Conservation (phyloP, 2,888 invertebrate species). For the Yponomeuta sedellus region DNA sequence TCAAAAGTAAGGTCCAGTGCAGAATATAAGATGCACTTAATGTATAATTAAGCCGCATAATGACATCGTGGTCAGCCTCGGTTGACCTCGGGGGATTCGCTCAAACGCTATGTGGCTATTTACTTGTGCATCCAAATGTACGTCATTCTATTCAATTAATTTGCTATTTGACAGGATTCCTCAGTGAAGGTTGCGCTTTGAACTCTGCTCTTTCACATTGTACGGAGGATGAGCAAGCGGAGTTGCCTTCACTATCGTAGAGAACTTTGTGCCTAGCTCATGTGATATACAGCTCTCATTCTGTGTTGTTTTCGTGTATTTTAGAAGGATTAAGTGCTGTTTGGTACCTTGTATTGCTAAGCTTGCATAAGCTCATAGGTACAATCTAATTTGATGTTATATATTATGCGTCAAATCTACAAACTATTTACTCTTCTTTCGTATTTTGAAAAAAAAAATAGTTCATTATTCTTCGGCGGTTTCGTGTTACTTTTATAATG, state of each 20-base stretch:
- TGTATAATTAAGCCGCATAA: too few relatives aligned
- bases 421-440: too few relatives aligned
- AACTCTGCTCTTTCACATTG: slow-evolving; percentile 49
- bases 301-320: neutral
- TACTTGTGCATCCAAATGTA: neutral
- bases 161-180: slow-evolving; percentile 60
- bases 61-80: too few relatives aligned
- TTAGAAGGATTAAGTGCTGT: neutral
- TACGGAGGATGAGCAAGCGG: slow-evolving; percentile 1
- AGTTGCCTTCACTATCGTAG: neutral
- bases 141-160: slow-evolving; percentile 33
- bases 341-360: neutral
- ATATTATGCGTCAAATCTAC: neutral
- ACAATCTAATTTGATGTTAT: neutral
- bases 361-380: neutral
- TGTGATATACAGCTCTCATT: neutral
- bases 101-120: neutral
- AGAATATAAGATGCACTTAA: too few relatives aligned
- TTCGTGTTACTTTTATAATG: too few relatives aligned
- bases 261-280: neutral
- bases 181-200: slow-evolving; percentile 53
- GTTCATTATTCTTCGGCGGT: too few relatives aligned
- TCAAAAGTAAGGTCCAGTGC: too few relatives aligned
- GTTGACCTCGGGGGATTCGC: too few relatives aligned
- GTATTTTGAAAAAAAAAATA: too few relatives aligned